Percentiles rank a stretch among this genome's conserved stretches.
These are phyloP conservation scores for Corydoras maculifer DNA, from an alignment of 2,113 vertebrate genomes.

Conservation along the genomic window DNA sequence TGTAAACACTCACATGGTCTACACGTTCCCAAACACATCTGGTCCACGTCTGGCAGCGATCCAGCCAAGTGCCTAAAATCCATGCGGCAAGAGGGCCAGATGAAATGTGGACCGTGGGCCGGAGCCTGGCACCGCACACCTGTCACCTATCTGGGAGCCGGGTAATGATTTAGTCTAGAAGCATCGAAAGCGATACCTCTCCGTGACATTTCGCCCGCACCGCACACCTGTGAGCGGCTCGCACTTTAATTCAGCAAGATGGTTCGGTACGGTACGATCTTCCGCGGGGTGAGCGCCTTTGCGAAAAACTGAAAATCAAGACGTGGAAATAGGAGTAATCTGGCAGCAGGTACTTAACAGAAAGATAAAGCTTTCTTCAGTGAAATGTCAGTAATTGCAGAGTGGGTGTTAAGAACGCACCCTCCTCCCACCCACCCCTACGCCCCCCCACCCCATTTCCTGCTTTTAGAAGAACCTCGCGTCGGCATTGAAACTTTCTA, in stretches of 20 bases:
- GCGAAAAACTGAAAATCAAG: neutral
- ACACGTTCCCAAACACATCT: too few species aligned
- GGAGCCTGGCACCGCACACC: too few species aligned
- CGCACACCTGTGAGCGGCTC: neutral
- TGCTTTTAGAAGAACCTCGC: too few species aligned
- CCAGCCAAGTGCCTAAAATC: too few species aligned
- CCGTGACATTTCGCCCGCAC: neutral
- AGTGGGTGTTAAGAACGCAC: conserved; percentile 7
- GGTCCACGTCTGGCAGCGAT: too few species aligned
- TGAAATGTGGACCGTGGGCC: too few species aligned
- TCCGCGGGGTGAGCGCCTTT: neutral
- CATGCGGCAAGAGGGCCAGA: too few species aligned
- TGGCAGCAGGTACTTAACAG: conserved; percentile 26
- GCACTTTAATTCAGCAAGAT: neutral
- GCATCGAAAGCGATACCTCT: neutral
- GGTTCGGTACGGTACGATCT: neutral
- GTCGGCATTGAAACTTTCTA: conserved; percentile 14
- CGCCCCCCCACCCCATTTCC: neutral
- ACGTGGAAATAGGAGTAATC: conserved; percentile 8
- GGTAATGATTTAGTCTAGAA: too few species aligned
- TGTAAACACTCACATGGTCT: too few species aligned
- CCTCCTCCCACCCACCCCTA: neutral
- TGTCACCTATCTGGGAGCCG: too few species aligned
- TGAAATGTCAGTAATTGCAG: conserved; percentile 36
- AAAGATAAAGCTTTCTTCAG: conserved; percentile 19